These are phyloP conservation scores for Rousettus madagascariensis DNA, from an alignment of 2,797 vertebrate genomes.

Conservation along the genomic window DNA sequence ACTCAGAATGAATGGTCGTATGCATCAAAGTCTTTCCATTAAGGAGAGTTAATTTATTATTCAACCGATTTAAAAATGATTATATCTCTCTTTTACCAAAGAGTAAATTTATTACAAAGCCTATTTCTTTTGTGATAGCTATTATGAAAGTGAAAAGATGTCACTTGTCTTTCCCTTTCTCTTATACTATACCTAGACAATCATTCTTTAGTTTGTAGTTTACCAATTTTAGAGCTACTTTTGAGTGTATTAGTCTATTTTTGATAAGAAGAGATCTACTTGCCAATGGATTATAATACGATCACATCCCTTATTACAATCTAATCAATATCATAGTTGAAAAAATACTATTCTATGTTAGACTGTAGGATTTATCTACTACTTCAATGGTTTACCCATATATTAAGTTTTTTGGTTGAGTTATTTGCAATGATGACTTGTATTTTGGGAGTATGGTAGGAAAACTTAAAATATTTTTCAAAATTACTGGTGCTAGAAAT, in stretches of 20 bases:
- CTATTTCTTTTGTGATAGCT: constrained; percentile 27
- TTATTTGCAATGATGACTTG: background rate
- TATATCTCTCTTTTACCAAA: constrained; percentile 46
- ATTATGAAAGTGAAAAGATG: constrained; percentile 25
- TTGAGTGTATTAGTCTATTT: constrained; percentile 28
- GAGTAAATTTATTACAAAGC: constrained; percentile 52
- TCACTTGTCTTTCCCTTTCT: background rate
- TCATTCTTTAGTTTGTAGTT: background rate
- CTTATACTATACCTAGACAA: background rate
- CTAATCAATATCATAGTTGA: background rate
- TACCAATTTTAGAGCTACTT: background rate
- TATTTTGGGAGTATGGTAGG: constrained; percentile 1
- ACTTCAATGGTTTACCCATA: background rate
- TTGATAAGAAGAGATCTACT: background rate
- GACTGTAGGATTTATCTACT: background rate
- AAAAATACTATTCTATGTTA: background rate
- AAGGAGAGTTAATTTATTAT: constrained; percentile 62
- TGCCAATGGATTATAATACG: background rate
- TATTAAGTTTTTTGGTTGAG: background rate
- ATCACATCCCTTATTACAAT: background rate
- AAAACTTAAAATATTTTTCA: constrained; percentile 4
- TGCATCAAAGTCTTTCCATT: constrained; percentile 32
- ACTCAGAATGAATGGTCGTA: constrained; percentile 31
- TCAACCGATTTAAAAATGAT: constrained; percentile 54
- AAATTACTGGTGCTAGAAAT: constrained; percentile 3